Percentiles rank a stretch among this genome's conserved stretches.
Evolutionary conservation across 2,797 vertebrate species (phyloP).

Genomic region (Galago senegalensis): DNA sequence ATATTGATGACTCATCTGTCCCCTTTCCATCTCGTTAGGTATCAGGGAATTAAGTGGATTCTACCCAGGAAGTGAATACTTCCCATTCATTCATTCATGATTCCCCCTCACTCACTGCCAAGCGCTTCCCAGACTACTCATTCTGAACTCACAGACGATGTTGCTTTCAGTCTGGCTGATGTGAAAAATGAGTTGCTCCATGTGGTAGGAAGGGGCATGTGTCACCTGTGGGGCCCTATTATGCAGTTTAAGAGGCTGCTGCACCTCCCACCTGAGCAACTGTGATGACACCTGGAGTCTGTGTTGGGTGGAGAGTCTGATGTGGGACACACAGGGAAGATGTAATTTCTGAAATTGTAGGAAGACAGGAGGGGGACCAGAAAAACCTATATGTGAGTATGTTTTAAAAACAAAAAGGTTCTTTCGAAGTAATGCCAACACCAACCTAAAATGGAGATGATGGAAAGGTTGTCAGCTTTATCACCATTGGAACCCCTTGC

Average conservation of each 20-base stretch:
- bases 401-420: background rate
- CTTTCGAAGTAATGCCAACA: background rate
- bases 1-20: background rate
- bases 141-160: background rate
- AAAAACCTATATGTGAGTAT: background rate
- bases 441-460: background rate
- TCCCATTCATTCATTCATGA: too few species aligned
- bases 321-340: background rate
- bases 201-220: background rate
- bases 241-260: background rate
- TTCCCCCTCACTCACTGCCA: too few species aligned
- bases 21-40: background rate
- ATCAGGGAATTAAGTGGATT: background rate
- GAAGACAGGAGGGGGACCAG: background rate
- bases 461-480: background rate
- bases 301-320: rapidly evolving
- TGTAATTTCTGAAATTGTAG: background rate
- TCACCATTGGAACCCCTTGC: background rate
- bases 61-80: too few species aligned
- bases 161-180: background rate
- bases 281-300: background rate
- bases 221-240: background rate
- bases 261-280: background rate
- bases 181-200: background rate
- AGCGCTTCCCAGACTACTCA: too few species aligned